Base-by-base conservation (phyloP, 2,797 vertebrate species). In the Phoebastria nigripes region DNA sequence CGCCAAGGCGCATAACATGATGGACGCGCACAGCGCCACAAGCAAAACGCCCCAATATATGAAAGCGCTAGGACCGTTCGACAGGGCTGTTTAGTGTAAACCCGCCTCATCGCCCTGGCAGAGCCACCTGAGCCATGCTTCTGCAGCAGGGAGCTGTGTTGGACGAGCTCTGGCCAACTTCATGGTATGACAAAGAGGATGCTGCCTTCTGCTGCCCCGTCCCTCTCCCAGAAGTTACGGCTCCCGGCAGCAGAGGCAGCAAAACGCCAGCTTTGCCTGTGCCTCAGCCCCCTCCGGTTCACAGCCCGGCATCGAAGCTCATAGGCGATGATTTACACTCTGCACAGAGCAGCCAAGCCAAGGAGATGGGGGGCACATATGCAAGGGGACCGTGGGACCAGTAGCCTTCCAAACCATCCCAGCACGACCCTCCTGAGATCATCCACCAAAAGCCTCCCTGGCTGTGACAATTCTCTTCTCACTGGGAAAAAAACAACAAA, bases 11-110 rank as follows among this genome's bases (percentile, higher is more conserved):
- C 15, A 0, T 4, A 7, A 3, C 6, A 0, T 0, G 19, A n/a
- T 1, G 41, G 76, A 16, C 1, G 0, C 1, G 1, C 12, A 1
- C 24, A 20, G 77, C 7, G 1, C 25, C 4, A 2, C 0, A 3
- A 5, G 58, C 3, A 7, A 19, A 58, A 25, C 26, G 3, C 14
- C 46, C 47, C 9, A 0, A 3, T 0, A 3, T 2, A 2, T 1
- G 51, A 5, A 18, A 9, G 9, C 3, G 0, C 25, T 1, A 39
- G 67, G 47, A n/a, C 5, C 15, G 1, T 18, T 11, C 9, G 46
- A 6, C 31, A 9, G 44, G 39, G 59, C 39, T 54, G 46, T 12
- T 9, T 5, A 26, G 46, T 1, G 16, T 6, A 0, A 7, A 12
- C 33, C 28, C 42, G 58, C 35, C 71, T 49, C 49, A 4, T 24